Base-by-base conservation (phyloP, 2,113 vertebrate genomes). In the Irena cyanogastra region DNA sequence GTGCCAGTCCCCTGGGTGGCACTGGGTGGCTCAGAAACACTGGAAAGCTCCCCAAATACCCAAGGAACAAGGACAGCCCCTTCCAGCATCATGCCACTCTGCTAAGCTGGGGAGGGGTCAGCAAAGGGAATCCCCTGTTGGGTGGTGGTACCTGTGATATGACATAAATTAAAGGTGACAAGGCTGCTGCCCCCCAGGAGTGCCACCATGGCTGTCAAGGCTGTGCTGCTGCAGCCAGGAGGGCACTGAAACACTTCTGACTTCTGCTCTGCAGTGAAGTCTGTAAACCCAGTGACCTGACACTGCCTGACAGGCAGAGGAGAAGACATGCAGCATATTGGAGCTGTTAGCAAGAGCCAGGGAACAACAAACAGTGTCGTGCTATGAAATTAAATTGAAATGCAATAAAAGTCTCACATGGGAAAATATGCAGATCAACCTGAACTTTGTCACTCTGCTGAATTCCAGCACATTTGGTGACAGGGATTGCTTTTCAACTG, bases 361-460 rank as follows among this genome's bases (percentile, higher is more conserved):
- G 83, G 39, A 90, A 93, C 71, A 91, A 81, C 90, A 94, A 93
- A 88, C 69, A 92, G 68, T 59, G 60, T 27, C 28, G 0, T 45
- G 76, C 86, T 52, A 70, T 4, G 80, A 89, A 83, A 92, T 77
- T 54, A 88, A 92, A 94, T 63, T 70, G 86, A 90, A 94, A 80
- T 8, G 86, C 76, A 92, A 56, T 78, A 71, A 52, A 90, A 93
- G 52, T 75, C 69, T 54, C 49, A 60, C 95, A 86, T 3, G 14
- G 47, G 44, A 83, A 91, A 83, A 89, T 87, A 93, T 87, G 83
- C 91, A 92, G 83, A 94, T 91, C 64, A n/a, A 33, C 13, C 11
- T 94, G 94, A 95, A 94, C 94, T 95, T 78, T 91, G 86, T 54
- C 71, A 54, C 45, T 88, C 39, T 52, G 60, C 80, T 87, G 80